Evolutionary conservation across 1,140 invertebrate genomes (phyloP), one percentile per base, ranked within the genome.

Genomic region (Lithobius niger): DNA sequence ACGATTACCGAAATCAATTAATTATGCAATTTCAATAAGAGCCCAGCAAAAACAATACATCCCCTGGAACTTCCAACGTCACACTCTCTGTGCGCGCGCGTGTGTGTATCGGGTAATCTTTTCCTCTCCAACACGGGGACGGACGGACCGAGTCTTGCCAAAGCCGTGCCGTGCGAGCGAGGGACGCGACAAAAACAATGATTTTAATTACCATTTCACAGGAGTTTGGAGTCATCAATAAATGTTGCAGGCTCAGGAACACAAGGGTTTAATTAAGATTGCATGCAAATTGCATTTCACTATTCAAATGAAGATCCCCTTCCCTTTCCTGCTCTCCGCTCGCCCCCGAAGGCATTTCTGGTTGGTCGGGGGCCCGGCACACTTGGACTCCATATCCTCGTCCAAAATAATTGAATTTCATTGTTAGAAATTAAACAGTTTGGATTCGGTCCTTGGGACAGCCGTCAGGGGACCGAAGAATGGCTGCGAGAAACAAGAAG

Each of bases 241-340:
- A 50, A 50, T 50, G 22, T 50, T 4, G 48, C 48, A 50, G 27
- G 48, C 22, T 6, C 16, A 10, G 43, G 6, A 45, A 45, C 43
- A 50, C 48, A 50, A 50, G 48, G 48, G 48, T 27, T 50, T 50
- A 50, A 50, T 50, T 50, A 50, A 50, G 48, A 50, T 50, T 26
- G 24, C 48, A 50, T 50, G 48, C 27, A 50, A 50, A 50, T 50
- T 50, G 48, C 48, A 50, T 27, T 50, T 27, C 13, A 16, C 48
- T 50, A 50, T 50, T 50, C 48, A 50, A 27, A 50, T 50, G 24
- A 27, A 50, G 48, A 22, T 50, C 19, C 48, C 48, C 24, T 3
- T 16, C 13, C 22, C 13, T 16, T 6, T 4, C 18, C 6, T 19
- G 43, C 6, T 4, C 6, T 21, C 43, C 4, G n/a, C n/a, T n/a